phyloP scores from a whole-genome alignment of 2,888 invertebrate genomes.

The Phalangium opilio region DNA sequence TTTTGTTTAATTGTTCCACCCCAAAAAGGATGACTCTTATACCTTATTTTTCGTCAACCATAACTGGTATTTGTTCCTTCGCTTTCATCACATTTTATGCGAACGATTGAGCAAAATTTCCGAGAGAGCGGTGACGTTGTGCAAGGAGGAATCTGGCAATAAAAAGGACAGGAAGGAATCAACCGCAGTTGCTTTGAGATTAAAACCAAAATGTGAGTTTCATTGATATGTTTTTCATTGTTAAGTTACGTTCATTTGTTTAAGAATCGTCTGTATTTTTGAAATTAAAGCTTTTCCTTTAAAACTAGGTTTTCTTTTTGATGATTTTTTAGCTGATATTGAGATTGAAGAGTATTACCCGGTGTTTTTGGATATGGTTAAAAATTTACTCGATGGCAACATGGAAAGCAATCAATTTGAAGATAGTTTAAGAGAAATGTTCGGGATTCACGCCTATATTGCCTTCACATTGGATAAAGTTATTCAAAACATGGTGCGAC shows the following conservation, averaged over 20 bases:
- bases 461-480: constrained; percentile 92
- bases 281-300: no score
- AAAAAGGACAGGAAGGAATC: constrained; percentile 45
- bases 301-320: no score
- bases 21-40: constrained; percentile 56
- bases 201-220: constrained; percentile 57
- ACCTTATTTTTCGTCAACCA: constrained; percentile 81
- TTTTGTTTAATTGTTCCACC: no score
- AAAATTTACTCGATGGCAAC: constrained; percentile 87
- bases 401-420: constrained; percentile 83
- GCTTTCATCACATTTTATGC: constrained; percentile 85
- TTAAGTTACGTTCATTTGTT: no score
- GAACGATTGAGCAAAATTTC: constrained; percentile 73
- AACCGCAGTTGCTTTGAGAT: constrained; percentile 57
- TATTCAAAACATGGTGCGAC: constrained; percentile 67
- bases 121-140: constrained; percentile 40
- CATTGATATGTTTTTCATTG: no score
- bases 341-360: constrained; percentile 80
- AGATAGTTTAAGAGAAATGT: constrained; percentile 90
- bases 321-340: constrained; percentile 44
- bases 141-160: constrained; percentile 37
- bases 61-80: constrained; percentile 91
- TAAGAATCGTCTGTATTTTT: no score
- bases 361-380: constrained; percentile 82
- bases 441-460: constrained; percentile 89